These are phyloP conservation scores for Acanthosepion esculentum DNA, from an alignment of 2,888 invertebrate genomes.

Conservation along the genomic window DNA sequence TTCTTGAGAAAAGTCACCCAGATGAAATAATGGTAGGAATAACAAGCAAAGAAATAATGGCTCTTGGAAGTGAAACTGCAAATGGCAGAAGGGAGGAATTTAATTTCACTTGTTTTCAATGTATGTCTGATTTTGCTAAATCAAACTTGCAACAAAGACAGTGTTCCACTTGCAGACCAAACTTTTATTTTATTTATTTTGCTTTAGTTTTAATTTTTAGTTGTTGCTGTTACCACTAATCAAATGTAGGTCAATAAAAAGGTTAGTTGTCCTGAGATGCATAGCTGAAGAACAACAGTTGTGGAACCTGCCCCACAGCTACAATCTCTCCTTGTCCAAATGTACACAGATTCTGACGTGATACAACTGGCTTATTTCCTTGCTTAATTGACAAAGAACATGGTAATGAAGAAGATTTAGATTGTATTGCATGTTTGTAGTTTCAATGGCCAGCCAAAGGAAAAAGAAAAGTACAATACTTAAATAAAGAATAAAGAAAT, in stretches of 20 bases:
- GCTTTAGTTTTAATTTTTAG: background rate
- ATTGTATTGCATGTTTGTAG: background rate
- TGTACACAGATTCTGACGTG: background rate
- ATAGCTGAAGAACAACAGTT: background rate
- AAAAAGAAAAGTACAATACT: background rate
- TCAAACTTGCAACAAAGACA: background rate
- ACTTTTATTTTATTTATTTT: background rate
- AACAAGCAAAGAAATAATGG: background rate
- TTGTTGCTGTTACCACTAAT: background rate
- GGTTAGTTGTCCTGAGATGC: background rate
- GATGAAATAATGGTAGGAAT: too few relatives aligned
- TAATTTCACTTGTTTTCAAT: background rate
- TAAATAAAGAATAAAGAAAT: background rate
- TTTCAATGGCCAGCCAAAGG: background rate
- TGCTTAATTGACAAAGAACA: too few relatives aligned
- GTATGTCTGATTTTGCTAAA: background rate
- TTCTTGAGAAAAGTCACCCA: too few relatives aligned
- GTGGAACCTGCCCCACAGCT: background rate
- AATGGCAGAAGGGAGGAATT: background rate
- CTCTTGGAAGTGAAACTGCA: background rate
- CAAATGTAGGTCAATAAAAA: slow-evolving; percentile 5
- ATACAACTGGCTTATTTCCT: slow-evolving; percentile 33
- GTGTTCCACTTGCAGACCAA: background rate
- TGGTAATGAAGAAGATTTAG: slow-evolving; percentile 6
- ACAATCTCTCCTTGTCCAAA: background rate